Evolutionary conservation across 1,140 invertebrate genomes (phyloP).

Genomic region (Theocolax elegans): DNA sequence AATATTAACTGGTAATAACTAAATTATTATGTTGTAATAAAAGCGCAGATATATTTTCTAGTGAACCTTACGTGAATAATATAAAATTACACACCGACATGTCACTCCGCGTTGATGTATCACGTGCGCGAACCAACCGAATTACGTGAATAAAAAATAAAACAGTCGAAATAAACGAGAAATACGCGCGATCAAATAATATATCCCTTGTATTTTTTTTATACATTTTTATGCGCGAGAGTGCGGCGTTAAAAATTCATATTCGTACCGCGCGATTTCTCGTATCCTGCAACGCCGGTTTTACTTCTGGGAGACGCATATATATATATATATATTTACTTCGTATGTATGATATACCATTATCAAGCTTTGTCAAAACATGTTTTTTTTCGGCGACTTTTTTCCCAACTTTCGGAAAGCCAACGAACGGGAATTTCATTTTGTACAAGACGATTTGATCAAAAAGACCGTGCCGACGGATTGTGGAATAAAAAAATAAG

Average conservation of each 20-base stretch:
- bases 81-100: too few species aligned
- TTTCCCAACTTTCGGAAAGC: neutral
- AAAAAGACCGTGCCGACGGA: slow-evolving; percentile 19
- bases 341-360: too few species aligned
- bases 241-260: slow-evolving; percentile 15
- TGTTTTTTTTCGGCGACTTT: slow-evolving; percentile 5
- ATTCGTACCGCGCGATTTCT: slow-evolving; percentile 4
- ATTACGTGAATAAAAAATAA: slow-evolving; percentile 25
- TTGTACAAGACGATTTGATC: neutral
- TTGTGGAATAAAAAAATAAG: slow-evolving; percentile 20
- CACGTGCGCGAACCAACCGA: neutral
- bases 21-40: too few species aligned
- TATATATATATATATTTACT: too few species aligned
- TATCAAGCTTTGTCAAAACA: neutral
- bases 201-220: neutral
- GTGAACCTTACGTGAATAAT: too few species aligned
- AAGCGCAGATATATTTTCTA: too few species aligned
- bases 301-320: neutral
- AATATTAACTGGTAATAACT: too few species aligned
- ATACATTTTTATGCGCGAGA: slow-evolving; percentile 5
- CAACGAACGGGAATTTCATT: neutral
- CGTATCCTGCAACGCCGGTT: neutral
- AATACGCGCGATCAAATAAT: too few species aligned
- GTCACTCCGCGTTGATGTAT: too few species aligned
- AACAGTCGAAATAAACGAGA: neutral